Evolutionary conservation across 2,113 vertebrate species (phyloP).

Genomic region (Bagarius yarrelli): DNA sequence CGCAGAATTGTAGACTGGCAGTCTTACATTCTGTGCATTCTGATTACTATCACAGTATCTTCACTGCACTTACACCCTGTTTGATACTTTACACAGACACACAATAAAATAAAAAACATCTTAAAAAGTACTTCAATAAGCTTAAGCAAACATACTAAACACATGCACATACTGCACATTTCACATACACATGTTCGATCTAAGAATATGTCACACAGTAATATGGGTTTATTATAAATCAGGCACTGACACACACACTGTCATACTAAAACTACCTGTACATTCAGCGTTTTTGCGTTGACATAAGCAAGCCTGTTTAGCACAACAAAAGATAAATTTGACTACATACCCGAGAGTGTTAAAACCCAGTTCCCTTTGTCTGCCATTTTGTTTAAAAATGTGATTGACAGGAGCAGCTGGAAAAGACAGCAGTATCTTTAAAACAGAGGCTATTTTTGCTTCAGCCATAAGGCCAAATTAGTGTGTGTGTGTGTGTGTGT

Average conservation of each 20-base stretch:
- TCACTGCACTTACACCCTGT: background rate
- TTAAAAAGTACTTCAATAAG: background rate
- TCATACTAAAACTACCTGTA: too few species aligned
- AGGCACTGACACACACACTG: too few species aligned
- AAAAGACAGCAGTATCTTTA: constrained; percentile 48
- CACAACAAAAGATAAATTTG: background rate
- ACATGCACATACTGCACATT: background rate
- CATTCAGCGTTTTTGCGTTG: background rate
- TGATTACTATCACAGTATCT: background rate
- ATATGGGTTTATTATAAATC: background rate
- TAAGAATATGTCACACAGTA: background rate
- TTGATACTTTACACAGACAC: background rate
- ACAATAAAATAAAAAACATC: background rate
- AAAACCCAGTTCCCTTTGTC: constrained; percentile 61
- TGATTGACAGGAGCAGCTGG: constrained; percentile 75
- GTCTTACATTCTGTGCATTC: background rate
- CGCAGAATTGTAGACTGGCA: background rate
- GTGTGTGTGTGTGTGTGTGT: constrained; percentile 45
- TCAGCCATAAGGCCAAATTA: constrained; percentile 37
- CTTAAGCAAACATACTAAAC: background rate
- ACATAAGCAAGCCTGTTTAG: background rate
- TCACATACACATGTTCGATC: background rate
- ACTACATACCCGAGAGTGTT: constrained; percentile 70
- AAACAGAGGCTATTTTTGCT: constrained; percentile 65
- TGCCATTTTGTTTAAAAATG: constrained; percentile 71